Evolutionary conservation across 2,797 vertebrate species (phyloP).

Genomic region (Pangasius larnaudii): DNA sequence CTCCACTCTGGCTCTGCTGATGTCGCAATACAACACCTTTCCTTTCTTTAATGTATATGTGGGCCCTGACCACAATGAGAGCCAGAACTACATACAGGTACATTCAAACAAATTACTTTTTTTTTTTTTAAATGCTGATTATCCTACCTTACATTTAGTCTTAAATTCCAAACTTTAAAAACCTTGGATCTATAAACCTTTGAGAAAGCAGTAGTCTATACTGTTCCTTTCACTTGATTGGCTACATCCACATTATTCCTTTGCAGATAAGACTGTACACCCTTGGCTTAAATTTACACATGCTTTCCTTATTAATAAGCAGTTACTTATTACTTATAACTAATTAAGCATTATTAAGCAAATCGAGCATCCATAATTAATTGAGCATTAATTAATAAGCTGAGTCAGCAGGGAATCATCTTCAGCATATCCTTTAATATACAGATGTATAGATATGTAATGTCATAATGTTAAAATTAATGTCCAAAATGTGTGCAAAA

Average conservation of each 20-base stretch:
- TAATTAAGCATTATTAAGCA: background rate
- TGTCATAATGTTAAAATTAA: background rate
- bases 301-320: background rate
- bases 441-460: background rate
- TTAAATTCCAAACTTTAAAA: background rate
- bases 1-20: slow-evolving; percentile 82
- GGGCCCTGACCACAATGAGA: slow-evolving; percentile 72
- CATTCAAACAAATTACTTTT: background rate
- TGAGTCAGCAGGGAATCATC: background rate
- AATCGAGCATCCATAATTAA: background rate
- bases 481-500: background rate
- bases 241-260: background rate
- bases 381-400: background rate
- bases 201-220: background rate
- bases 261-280: background rate
- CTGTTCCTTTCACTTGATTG: slow-evolving; percentile 9
- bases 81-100: slow-evolving; percentile 71
- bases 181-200: background rate
- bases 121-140: background rate
- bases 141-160: background rate
- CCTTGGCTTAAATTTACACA: background rate
- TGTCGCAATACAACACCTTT: slow-evolving; percentile 87
- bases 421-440: background rate
- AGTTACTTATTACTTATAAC: background rate
- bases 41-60: slow-evolving; percentile 89